phyloP scores from a whole-genome alignment of 2,888 invertebrate genomes.

The Lepidochrysops patricia region DNA sequence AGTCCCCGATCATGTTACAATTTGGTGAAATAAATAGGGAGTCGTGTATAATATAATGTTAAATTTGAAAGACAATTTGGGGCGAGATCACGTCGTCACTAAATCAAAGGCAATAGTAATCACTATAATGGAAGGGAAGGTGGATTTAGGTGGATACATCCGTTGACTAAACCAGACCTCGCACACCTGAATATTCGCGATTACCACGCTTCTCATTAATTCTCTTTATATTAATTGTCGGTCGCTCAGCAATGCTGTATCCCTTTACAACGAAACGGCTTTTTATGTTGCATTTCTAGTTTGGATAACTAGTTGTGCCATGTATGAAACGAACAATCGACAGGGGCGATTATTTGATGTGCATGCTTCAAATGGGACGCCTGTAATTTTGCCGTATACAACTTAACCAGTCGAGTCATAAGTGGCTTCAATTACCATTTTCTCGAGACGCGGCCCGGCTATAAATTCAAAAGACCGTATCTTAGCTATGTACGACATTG shows the following conservation, averaged over 20 bases:
- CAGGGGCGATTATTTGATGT: constrained; percentile 24
- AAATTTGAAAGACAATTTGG: constrained; percentile 52
- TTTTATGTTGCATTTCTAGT: constrained; percentile 41
- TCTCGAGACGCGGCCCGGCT: neutral
- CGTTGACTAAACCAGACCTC: constrained; percentile 42
- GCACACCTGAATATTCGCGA: constrained; percentile 52
- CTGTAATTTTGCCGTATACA: constrained; percentile 19
- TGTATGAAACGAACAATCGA: constrained; percentile 23
- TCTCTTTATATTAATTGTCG: constrained; percentile 52
- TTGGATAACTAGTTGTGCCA: constrained; percentile 23
- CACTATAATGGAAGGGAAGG: constrained; percentile 64
- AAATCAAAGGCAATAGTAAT: constrained; percentile 64
- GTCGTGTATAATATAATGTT: constrained; percentile 52
- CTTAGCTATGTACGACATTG: neutral
- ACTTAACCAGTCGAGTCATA: constrained; percentile 18
- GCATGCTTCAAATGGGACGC: constrained; percentile 18
- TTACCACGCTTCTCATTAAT: constrained; percentile 40
- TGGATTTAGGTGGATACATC: constrained; percentile 61
- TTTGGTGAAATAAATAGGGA: constrained; percentile 54
- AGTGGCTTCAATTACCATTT: constrained; percentile 16
- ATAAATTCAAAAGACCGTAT: constrained; percentile 15
- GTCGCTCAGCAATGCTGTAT: constrained; percentile 34
- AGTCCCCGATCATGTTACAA: constrained; percentile 53
- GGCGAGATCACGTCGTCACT: constrained; percentile 48
- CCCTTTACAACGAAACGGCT: constrained; percentile 50